Percentiles rank a stretch among this genome's conserved stretches.
Evolutionary conservation across 1,140 invertebrate species (phyloP).

Genomic region (Chelonus insularis): DNA sequence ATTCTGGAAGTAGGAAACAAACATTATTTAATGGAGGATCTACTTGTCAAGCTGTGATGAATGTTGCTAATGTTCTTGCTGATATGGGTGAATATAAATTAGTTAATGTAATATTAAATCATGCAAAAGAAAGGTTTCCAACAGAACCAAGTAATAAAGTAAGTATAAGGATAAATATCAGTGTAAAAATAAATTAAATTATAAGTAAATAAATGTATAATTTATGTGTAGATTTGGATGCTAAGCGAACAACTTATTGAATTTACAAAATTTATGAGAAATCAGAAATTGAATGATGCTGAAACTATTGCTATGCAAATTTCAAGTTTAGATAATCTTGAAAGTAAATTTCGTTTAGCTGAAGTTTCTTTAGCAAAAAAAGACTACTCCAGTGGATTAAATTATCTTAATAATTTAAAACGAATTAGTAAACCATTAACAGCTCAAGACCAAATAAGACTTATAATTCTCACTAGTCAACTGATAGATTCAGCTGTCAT

Average conservation of each 20-base stretch:
- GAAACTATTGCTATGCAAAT: constrained; percentile 74
- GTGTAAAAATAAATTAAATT: background rate
- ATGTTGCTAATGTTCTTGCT: constrained; percentile 67
- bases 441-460: constrained; percentile 65
- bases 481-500: constrained; percentile 65
- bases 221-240: constrained; percentile 68
- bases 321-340: constrained; percentile 70
- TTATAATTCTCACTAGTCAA: constrained; percentile 74
- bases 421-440: constrained; percentile 60
- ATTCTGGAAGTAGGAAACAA: constrained; percentile 64
- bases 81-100: constrained; percentile 66
- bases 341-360: constrained; percentile 66
- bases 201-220: background rate
- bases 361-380: constrained; percentile 72
- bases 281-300: constrained; percentile 76
- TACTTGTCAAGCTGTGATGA: constrained; percentile 72
- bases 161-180: constrained; percentile 10
- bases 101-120: constrained; percentile 61
- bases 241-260: constrained; percentile 67
- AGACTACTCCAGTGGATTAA: constrained; percentile 66
- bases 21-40: constrained; percentile 70
- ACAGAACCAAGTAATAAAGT: constrained; percentile 62
- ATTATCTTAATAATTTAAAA: constrained; percentile 64
- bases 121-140: constrained; percentile 66
- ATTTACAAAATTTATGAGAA: constrained; percentile 65